A percentile compares a stretch with the other conserved stretches of the same genome.
Evolutionary conservation across 2,113 vertebrate species (phyloP).

Genomic region (Epinephelus fuscoguttatus): DNA sequence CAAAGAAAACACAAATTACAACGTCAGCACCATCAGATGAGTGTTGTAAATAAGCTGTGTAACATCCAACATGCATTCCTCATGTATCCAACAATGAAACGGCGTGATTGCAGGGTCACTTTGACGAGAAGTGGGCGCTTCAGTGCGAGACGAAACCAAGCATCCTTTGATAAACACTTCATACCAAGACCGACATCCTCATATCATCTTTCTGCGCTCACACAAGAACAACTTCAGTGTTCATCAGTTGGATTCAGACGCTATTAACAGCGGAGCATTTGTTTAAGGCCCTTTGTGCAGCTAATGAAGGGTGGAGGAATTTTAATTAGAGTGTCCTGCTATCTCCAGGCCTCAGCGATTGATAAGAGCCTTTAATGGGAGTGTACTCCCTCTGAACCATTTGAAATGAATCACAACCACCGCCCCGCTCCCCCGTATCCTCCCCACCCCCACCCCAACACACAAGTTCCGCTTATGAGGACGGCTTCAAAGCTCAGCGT

Average conservation of each 20-base stretch:
- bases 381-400: conserved; percentile 43
- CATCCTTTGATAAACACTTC: conserved; percentile 40
- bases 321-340: conserved; percentile 74
- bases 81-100: conserved; percentile 16
- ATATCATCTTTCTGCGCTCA: conserved; percentile 15
- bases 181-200: conserved; percentile 15
- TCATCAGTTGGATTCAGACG: conserved; percentile 46
- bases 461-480: conserved; percentile 34
- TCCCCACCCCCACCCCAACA: neutral
- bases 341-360: conserved; percentile 61
- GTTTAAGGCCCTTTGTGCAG: conserved; percentile 69
- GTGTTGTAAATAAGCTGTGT: conserved; percentile 7
- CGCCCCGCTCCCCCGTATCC: no score
- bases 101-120: conserved; percentile 6
- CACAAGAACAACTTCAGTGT: conserved; percentile 9
- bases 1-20: conserved; percentile 2
- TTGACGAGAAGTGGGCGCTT: neutral
- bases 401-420: conserved; percentile 46
- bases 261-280: conserved; percentile 61
- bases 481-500: conserved; percentile 43
- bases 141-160: conserved; percentile 17
- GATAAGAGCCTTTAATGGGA: conserved; percentile 64
- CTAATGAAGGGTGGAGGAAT: conserved; percentile 71
- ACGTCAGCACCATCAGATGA: neutral
- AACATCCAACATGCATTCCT: conserved; percentile 8